These are phyloP conservation scores for Neosilurus mollespiculum DNA, from an alignment of 2,797 vertebrate genomes.

Conservation along the genomic window DNA sequence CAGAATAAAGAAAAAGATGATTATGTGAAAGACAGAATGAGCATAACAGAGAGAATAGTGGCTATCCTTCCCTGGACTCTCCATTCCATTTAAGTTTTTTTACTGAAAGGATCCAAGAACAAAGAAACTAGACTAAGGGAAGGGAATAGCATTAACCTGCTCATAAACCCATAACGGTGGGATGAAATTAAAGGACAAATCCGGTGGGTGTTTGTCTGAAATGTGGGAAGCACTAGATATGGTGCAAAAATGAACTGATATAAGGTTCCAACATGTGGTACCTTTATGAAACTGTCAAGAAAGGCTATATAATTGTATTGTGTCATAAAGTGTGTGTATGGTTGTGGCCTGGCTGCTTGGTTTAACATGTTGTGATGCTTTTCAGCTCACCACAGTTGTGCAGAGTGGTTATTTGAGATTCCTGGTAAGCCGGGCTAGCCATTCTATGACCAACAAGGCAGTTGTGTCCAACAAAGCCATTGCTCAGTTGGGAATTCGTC, in stretches of 20 bases:
- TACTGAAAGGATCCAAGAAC: background rate
- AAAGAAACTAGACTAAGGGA: background rate
- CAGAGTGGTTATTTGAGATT: too few species aligned
- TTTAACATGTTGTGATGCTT: too few species aligned
- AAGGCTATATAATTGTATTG: background rate
- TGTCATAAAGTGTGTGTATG: background rate
- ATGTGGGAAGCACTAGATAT: background rate
- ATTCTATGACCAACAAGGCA: too few species aligned
- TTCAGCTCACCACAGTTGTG: too few species aligned
- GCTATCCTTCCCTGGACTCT: background rate
- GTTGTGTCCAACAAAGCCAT: too few species aligned
- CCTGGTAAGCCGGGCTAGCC: too few species aligned
- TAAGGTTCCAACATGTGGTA: background rate
- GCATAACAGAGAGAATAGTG: background rate
- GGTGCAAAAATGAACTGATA: background rate
- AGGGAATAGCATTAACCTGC: background rate
- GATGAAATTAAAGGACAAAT: background rate
- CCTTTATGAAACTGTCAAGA: background rate
- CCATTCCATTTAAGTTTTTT: background rate
- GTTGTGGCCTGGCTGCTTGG: too few species aligned
- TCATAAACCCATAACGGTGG: background rate
- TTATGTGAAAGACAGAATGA: background rate
- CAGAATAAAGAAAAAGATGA: constrained; percentile 1
- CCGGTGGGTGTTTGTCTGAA: background rate
- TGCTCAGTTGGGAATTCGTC: too few species aligned